Base-by-base conservation (phyloP, 2,888 invertebrate genomes). In the Oxyteleia sp. region DNA sequence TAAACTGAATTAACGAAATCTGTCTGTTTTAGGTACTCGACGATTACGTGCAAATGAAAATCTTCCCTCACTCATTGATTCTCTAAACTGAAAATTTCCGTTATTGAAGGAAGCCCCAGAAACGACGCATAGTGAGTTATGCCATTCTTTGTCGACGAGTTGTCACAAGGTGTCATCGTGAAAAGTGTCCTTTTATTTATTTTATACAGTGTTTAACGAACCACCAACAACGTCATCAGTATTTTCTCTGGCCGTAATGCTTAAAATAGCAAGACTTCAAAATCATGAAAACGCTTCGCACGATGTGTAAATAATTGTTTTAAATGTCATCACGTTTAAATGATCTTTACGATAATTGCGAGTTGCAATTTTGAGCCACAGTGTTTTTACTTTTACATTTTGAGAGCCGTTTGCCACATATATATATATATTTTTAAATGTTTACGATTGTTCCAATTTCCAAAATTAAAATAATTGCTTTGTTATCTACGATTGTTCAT, bases 11-110 rank as follows among this genome's bases (percentile, higher is more conserved):
- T 26, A 51, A 51, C 1, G 15, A 41, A 59, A 57, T 63, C 63
- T 71, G 55, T 75, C 63, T 88, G 90, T 93, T 91, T 0, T 94
- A 96, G 96, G 95, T 98, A 72, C 93, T 98, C 23, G 95, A 97
- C 86, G 98, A 98, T 94, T 98, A 96, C 90, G 95, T 96, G 57
- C 94, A 95, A 47, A 97, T 97, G 96, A 96, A 97, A 89, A 95
- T 98, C 82, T 98, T 98, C 93, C 98, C 98, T 1, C 95, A 95
- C 91, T 96, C 96, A 64, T 94, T 96, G 85, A 93, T 95, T 26
- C 94, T 95, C 91, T 96, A 94, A 95, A 91, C 43, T 35, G 55
- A 66, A 72, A 45, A 49, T 72, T 68, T 45, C 51, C 66, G 26
- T 66, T 53, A 41, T 66, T 53, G 23, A 74, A 74, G 15, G 74